A percentile compares a stretch with the other conserved stretches of the same genome.
phyloP scores from a whole-genome alignment of 2,888 invertebrate species.

The Zaprionus obscuricornis region DNA sequence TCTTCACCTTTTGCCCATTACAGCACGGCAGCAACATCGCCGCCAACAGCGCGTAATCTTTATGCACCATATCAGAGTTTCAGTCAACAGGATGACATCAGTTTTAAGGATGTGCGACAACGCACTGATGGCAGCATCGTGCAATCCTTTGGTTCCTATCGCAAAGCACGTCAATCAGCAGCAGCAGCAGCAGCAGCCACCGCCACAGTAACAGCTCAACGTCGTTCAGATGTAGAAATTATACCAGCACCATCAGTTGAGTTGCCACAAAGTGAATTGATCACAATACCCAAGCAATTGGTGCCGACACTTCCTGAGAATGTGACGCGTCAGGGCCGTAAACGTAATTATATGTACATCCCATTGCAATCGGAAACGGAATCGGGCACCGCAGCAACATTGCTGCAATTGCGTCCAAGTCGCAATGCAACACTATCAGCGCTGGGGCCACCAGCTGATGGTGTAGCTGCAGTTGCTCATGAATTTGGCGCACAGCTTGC shows the following conservation, averaged over 20 bases:
- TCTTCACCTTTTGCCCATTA: slow-evolving; percentile 14
- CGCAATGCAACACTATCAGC: slow-evolving; percentile 72
- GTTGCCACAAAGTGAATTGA: slow-evolving; percentile 68
- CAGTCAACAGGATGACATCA: slow-evolving; percentile 80
- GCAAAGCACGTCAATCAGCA: slow-evolving; percentile 59
- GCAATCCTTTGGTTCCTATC: slow-evolving; percentile 81
- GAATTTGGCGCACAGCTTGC: slow-evolving; percentile 72
- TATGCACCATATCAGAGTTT: slow-evolving; percentile 82
- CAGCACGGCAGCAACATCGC: slow-evolving; percentile 37
- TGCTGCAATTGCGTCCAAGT: slow-evolving; percentile 69
- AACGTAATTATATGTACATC: slow-evolving; percentile 81
- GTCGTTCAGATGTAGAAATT: slow-evolving; percentile 78
- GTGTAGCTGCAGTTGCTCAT: slow-evolving; percentile 66
- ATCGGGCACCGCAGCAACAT: slow-evolving; percentile 35
- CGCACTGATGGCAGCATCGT: slow-evolving; percentile 80
- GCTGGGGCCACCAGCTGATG: slow-evolving; percentile 77
- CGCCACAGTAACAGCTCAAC: slow-evolving; percentile 54
- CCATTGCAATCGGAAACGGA: slow-evolving; percentile 68
- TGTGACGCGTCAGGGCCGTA: slow-evolving; percentile 66
- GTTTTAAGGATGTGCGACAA: slow-evolving; percentile 78
- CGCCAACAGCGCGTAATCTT: slow-evolving; percentile 80
- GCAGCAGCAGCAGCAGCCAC: slow-evolving; percentile 6
- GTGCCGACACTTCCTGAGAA: slow-evolving; percentile 74
- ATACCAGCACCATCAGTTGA: slow-evolving; percentile 74
- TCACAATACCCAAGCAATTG: slow-evolving; percentile 78